Evolutionary conservation across 2,113 vertebrate genomes (phyloP), one percentile per base, ranked within the genome.

Genomic region (Paralichthys olivaceus): DNA sequence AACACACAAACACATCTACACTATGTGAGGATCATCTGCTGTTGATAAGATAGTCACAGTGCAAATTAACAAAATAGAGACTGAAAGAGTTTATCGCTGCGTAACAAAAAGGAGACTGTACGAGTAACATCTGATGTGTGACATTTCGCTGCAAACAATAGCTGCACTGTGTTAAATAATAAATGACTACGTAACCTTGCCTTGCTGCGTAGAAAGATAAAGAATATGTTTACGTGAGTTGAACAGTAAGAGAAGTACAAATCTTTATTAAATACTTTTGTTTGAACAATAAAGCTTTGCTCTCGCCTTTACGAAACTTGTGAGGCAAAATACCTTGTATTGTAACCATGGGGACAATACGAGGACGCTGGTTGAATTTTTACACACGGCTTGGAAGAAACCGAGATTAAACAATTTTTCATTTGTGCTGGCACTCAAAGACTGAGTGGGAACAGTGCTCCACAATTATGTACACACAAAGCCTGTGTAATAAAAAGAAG

Each of bases 351-450:
- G 57, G 65, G 88, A 75, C 34, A 72, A 71, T 47, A 72, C 60
- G 15, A 3, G 62, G 72, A 68, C 64, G 56, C 14, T 69, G 71
- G 78, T 34, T 76, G 43, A 69, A 70, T 87, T 49, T 86, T 75
- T 72, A 60, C 59, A 55, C 68, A 9, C 7, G 3, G 51, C 61
- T 72, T 34, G 34, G 70, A 17, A 79, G 32, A 70, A 85, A 68
- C 32, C 47, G 62, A 86, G 84, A 89, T 88, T 79, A 87, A 79
- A 85, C 73, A 3, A 78, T 84, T 77, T 80, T 64, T 86, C 59
- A 85, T 75, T 72, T 68, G 73, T 71, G 56, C 51, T 19, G 40
- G 63, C 53, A 47, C 70, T 78, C 45, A 22, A 14, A 58, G 49
- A 34, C 79, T 54, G 74, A 74, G 58, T 63, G 63, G 76, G 78